Conservation (phyloP, 1,140 invertebrate species). For the Danaus plexippus region DNA sequence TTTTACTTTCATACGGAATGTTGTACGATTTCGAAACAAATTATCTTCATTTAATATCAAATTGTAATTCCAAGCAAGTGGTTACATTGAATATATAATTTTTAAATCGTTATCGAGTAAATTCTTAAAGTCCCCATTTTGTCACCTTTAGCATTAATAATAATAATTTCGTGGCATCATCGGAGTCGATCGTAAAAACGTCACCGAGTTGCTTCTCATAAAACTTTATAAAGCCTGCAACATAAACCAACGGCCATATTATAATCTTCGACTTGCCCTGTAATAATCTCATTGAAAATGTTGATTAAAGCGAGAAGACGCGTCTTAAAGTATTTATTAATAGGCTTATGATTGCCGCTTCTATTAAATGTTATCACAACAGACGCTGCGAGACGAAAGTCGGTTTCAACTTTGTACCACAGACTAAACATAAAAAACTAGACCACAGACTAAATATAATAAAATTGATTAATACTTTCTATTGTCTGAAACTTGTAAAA, state of each 20-base stretch:
- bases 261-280: constrained; percentile 38
- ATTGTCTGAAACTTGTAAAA: no score
- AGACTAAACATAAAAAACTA: constrained; percentile 14
- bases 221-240: constrained; percentile 20
- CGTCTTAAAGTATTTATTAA: constrained; percentile 44
- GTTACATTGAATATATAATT: no score
- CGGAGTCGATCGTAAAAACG: constrained; percentile 13
- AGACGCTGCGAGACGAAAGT: constrained; percentile 38
- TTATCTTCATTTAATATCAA: no score
- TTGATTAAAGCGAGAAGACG: constrained; percentile 53
- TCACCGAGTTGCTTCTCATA: constrained; percentile 12
- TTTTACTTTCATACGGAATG: no score
- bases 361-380: constrained; percentile 50
- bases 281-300: constrained; percentile 38
- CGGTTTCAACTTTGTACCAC: constrained; percentile 19
- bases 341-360: constrained; percentile 51
- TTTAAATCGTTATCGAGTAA: no score
- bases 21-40: no score
- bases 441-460: no score
- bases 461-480: no score
- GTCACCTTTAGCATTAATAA: constrained; percentile 21
- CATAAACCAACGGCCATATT: constrained; percentile 30
- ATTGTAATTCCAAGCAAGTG: no score
- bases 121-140: constrained; percentile 5
- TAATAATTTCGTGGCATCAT: constrained; percentile 18